Evolutionary conservation across 2,113 vertebrate species (phyloP).

Genomic region (Saguinus imperator): DNA sequence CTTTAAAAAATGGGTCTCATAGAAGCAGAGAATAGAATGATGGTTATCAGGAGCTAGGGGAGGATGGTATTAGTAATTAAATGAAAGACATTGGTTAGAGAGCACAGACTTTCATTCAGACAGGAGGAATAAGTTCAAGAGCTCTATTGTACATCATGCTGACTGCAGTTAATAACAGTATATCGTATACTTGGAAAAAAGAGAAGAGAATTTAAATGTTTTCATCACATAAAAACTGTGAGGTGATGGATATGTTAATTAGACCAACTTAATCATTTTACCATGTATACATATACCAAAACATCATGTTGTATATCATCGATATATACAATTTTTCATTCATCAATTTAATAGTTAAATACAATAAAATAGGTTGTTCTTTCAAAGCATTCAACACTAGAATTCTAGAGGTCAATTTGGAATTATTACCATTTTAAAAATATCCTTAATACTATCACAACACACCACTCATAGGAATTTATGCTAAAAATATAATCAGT

Average conservation of each 20-base stretch:
- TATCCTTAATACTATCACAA: neutral
- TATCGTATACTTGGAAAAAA: neutral
- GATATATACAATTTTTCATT: neutral
- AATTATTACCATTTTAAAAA: conserved; percentile 20
- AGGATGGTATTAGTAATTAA: too few relatives aligned
- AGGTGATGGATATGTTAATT: neutral
- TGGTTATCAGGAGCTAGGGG: too few relatives aligned
- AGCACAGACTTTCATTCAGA: too few relatives aligned
- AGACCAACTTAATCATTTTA: neutral
- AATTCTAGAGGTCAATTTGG: neutral
- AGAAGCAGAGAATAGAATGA: too few relatives aligned
- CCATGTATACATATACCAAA: neutral
- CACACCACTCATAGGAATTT: neutral
- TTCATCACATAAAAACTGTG: neutral
- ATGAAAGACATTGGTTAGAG: too few relatives aligned
- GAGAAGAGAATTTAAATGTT: neutral
- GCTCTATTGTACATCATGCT: neutral
- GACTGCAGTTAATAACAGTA: neutral
- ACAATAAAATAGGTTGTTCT: neutral
- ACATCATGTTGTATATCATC: neutral
- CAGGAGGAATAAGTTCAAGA: neutral
- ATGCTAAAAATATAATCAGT: neutral
- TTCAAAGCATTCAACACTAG: neutral
- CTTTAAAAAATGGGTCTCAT: too few relatives aligned
- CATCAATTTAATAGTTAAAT: neutral